These are phyloP conservation scores for Oreochromis aureus DNA, from an alignment of 2,113 vertebrate genomes.

Conservation along the genomic window DNA sequence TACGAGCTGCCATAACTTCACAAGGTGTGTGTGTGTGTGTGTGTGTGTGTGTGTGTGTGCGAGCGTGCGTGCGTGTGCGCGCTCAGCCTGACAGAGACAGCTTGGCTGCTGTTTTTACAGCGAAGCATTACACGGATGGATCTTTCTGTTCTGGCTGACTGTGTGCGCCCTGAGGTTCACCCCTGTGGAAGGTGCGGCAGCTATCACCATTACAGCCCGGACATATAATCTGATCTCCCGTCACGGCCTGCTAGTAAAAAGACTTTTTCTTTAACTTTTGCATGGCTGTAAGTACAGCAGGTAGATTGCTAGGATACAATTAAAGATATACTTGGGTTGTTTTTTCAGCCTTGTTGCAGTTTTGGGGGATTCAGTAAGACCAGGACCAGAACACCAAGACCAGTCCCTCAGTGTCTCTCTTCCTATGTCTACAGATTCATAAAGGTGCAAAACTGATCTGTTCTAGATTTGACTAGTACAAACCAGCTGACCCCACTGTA, in stretches of 20 bases:
- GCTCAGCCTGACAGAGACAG: conserved; percentile 41
- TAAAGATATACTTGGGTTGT: neutral
- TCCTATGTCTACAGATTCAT: neutral
- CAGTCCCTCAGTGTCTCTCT: neutral
- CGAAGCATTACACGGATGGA: conserved; percentile 37
- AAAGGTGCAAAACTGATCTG: neutral
- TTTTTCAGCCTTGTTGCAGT: neutral
- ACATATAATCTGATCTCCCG: neutral
- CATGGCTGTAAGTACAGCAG: neutral
- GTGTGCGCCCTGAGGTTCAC: conserved; percentile 50
- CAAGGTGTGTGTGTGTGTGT: neutral
- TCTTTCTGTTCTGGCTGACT: conserved; percentile 18
- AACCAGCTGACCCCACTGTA: neutral
- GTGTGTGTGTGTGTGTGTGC: neutral
- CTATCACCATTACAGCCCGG: neutral
- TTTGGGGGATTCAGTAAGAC: neutral
- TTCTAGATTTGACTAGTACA: neutral
- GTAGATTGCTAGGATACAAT: too few species aligned
- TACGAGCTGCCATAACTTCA: conserved; percentile 54
- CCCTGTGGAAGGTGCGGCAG: neutral
- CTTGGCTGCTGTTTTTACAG: conserved; percentile 32
- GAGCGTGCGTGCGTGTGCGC: neutral
- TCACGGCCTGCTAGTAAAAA: neutral
- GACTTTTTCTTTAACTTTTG: neutral
- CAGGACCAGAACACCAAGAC: neutral